Evolutionary conservation across 2,113 vertebrate species (phyloP).

Genomic region (Tachuris rubrigastra): DNA sequence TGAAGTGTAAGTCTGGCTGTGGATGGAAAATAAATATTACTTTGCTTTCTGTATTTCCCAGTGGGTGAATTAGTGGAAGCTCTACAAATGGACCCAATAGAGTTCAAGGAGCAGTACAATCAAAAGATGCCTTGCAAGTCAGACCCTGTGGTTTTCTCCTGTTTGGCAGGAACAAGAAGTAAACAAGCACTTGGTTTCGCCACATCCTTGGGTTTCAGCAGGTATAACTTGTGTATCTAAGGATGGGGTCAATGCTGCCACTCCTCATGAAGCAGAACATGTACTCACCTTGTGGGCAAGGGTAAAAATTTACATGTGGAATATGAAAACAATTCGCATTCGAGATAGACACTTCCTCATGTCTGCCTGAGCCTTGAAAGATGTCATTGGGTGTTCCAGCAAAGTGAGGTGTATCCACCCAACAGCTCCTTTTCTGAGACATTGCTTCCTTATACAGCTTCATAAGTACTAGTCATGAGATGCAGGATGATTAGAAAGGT

Average conservation of each 20-base stretch:
- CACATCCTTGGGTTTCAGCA: constrained; percentile 83
- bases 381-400: neutral
- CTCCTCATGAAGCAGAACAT: neutral
- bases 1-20: neutral
- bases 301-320: neutral
- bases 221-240: constrained; percentile 55
- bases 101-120: constrained; percentile 85
- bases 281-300: neutral
- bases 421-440: rapidly evolving
- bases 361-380: neutral
- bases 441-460: neutral
- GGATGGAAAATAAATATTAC: neutral
- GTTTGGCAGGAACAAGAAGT: constrained; percentile 87
- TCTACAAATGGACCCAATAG: constrained; percentile 80
- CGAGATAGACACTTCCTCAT: neutral
- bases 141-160: constrained; percentile 86
- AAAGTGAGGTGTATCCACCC: neutral
- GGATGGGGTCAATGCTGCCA: neutral
- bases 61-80: constrained; percentile 84
- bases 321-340: neutral
- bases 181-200: constrained; percentile 80
- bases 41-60: constrained; percentile 51
- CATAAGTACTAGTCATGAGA: neutral
- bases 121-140: constrained; percentile 81
- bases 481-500: neutral